Conservation (phyloP, 2,888 invertebrate genomes). For the Craniophora ligustri region DNA sequence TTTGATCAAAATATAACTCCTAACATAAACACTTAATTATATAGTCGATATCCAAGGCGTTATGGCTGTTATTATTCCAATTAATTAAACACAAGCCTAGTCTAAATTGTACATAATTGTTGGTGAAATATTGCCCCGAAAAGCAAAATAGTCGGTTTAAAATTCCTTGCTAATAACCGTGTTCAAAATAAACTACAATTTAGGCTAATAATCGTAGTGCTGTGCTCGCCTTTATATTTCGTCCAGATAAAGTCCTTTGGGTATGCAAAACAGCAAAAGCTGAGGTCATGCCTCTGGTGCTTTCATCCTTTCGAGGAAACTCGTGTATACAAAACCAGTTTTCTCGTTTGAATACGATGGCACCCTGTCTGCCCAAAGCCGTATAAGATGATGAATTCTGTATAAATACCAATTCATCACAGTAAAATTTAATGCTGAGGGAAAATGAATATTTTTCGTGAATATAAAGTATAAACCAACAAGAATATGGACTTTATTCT, state of each 20-base stretch:
- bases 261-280: conserved; percentile 18
- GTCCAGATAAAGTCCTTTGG: conserved; percentile 19
- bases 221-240: conserved; percentile 30
- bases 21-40: conserved; percentile 2
- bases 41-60: background rate
- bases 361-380: background rate
- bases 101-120: conserved; percentile 17
- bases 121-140: conserved; percentile 27
- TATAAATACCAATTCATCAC: background rate
- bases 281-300: conserved; percentile 5
- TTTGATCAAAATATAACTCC: background rate
- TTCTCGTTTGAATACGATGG: background rate
- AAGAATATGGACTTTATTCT: conserved; percentile 21
- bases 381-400: background rate
- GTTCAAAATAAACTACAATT: conserved; percentile 31
- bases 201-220: conserved; percentile 27
- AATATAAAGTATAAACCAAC: conserved; percentile 34
- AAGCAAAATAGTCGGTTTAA: conserved; percentile 22
- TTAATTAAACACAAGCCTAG: conserved; percentile 15
- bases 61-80: conserved; percentile 3
- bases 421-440: conserved; percentile 10
- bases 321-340: conserved; percentile 1
- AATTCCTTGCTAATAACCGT: conserved; percentile 35
- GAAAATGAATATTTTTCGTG: conserved; percentile 28
- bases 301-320: conserved; percentile 13